These are phyloP conservation scores for Lates japonicus DNA, from an alignment of 2,797 vertebrate species.

Conservation along the genomic window DNA sequence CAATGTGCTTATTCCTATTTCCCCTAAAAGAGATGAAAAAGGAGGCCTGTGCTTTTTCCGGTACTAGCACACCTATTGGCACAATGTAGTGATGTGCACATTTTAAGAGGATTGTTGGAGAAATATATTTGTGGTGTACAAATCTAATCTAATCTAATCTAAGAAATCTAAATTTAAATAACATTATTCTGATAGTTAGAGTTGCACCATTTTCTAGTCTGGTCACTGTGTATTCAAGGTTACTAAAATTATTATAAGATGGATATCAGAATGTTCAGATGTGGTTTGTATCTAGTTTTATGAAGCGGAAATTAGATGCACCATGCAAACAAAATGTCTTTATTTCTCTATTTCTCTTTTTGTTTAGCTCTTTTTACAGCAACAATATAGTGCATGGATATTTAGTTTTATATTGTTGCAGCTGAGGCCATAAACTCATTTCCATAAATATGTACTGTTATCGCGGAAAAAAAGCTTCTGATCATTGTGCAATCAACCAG, in stretches of 20 bases:
- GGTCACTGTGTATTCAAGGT: not conserved
- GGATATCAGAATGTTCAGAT: not conserved
- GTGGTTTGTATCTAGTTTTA: not conserved
- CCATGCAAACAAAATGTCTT: not conserved
- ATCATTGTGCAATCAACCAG: conserved; percentile 53
- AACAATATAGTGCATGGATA: not conserved
- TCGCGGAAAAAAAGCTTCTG: not conserved
- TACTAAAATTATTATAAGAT: not conserved
- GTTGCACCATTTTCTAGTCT: not conserved
- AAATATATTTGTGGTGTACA: conserved; percentile 3
- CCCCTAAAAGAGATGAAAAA: conserved; percentile 72
- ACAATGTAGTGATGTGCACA: conserved; percentile 3
- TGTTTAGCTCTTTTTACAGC: not conserved
- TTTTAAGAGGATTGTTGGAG: conserved; percentile 14
- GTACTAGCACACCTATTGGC: conserved; percentile 38
- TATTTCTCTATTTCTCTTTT: conserved; percentile 6
- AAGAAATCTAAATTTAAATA: not conserved
- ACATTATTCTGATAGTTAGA: not conserved
- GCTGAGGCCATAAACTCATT: conserved; percentile 26
- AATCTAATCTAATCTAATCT: not conserved
- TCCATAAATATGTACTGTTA: conserved; percentile 30
- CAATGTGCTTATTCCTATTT: conserved; percentile 76
- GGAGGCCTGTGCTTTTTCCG: conserved; percentile 42
- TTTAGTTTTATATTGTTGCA: not conserved
- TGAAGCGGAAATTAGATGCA: not conserved